Evolutionary conservation across 2,888 invertebrate species (phyloP), one percentile per base, ranked within the genome.

Genomic region (Acanthacorydalis orientalis): DNA sequence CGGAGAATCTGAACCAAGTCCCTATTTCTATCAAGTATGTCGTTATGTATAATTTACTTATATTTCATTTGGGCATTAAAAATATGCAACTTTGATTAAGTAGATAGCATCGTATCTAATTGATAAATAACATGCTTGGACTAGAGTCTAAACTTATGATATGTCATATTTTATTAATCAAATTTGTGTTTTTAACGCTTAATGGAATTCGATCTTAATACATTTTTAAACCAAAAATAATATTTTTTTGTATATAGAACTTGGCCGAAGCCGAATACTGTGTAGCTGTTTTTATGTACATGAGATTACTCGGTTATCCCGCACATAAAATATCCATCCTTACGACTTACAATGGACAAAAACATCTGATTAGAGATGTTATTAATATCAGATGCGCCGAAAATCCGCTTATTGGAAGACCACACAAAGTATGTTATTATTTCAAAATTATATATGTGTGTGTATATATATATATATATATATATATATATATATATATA

Each of bases 321-420:
- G 88, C 96, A 0, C 85, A 89, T 51, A 91, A 92, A 67, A 92
- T 98, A 55, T 93, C 97, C 31, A 95, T 98, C 56, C 72, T 98
- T 43, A 98, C 98, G 1, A 98, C 98, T 0, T 98, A 99, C 66
- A 99, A 99, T 64, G 98, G 98, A 1, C 97, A 98, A 67, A 98
- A 98, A 62, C 93, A 96, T 67, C 74, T 98, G 46, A 88, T 98
- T 40, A 73, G 96, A 1, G 98, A 98, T 65, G 95, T 99, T 7
- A 84, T 98, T 49, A 85, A 89, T 62, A 82, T 83, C 38, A 74
- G 97, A 46, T 98, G 97, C 65, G 89, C 89, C 1, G 83, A 82
- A 51, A 98, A 98, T 70, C 91, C 95, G 0, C 73, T 97, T 46
- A 92, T 98, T 55, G 97, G 97, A 14, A 72, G 82, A 58, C 95